phyloP scores from a whole-genome alignment of 2,797 vertebrate species.

The Eulemur albifrons region DNA sequence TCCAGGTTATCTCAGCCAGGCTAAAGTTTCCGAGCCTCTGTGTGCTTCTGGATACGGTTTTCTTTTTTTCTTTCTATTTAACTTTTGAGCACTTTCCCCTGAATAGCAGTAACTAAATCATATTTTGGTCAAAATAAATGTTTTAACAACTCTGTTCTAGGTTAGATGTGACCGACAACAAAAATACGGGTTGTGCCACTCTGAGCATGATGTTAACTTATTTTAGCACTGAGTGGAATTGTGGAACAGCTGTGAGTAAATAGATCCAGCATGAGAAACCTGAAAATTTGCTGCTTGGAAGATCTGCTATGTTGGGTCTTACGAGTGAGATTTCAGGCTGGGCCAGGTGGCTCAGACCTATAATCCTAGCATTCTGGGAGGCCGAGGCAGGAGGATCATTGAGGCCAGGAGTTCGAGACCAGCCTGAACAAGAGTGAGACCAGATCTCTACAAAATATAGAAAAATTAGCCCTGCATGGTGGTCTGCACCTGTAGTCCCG shows the following conservation, averaged over 20 bases:
- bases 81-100: background rate
- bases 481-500: too few relatives aligned
- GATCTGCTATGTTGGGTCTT: background rate
- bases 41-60: background rate
- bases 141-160: background rate
- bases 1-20: accelerated
- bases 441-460: background rate
- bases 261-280: background rate
- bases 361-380: background rate
- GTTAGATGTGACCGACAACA: background rate
- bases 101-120: background rate
- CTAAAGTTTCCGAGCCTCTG: too few relatives aligned
- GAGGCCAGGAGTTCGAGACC: background rate
- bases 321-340: background rate
- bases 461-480: background rate
- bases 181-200: too few relatives aligned
- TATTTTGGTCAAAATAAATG: background rate
- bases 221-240: background rate
- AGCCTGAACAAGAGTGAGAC: background rate
- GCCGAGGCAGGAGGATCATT: background rate
- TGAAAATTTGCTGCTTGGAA: background rate
- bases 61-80: background rate
- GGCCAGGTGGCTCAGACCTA: background rate
- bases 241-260: background rate
- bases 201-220: background rate